Percentiles rank a stretch among this genome's conserved stretches.
Evolutionary conservation across 1,140 invertebrate species (phyloP).

Genomic region (Zaprionus camerounensis): DNA sequence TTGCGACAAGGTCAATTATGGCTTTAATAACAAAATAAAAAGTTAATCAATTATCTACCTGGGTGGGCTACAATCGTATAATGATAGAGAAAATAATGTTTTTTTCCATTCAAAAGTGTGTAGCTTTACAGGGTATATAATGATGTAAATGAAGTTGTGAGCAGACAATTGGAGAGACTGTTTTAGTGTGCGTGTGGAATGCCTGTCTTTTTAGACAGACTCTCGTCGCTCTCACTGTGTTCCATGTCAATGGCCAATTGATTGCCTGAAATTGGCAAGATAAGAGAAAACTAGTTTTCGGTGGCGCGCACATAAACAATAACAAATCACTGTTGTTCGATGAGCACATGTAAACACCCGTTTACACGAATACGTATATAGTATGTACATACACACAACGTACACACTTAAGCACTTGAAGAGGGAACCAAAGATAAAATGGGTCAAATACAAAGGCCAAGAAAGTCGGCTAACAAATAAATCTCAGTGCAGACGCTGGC

Average conservation of each 20-base stretch:
- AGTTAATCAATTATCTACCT: background rate
- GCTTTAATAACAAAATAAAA: background rate
- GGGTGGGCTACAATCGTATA: background rate
- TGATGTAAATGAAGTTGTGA: background rate
- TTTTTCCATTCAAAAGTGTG: background rate
- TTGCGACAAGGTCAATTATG: background rate
- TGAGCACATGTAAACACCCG: background rate
- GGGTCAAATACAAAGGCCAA: conserved; percentile 12
- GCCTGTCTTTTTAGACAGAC: conserved; percentile 39
- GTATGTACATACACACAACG: background rate
- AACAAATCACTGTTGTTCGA: conserved; percentile 10
- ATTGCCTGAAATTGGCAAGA: conserved; percentile 40
- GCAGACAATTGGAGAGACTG: conserved; percentile 12
- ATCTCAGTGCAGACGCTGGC: conserved; percentile 10
- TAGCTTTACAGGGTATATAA: background rate
- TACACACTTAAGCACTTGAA: background rate
- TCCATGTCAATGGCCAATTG: conserved; percentile 51
- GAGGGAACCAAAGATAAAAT: conserved; percentile 1
- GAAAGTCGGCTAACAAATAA: conserved; percentile 8
- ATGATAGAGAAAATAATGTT: background rate
- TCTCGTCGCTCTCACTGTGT: conserved; percentile 31
- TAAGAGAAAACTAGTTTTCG: conserved; percentile 63
- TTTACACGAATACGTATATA: background rate
- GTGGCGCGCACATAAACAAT: conserved; percentile 13
- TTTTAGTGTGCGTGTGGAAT: conserved; percentile 48